Conservation (phyloP, 35 echinoderm and acorn worm species). For the Ptychodera flava region DNA sequence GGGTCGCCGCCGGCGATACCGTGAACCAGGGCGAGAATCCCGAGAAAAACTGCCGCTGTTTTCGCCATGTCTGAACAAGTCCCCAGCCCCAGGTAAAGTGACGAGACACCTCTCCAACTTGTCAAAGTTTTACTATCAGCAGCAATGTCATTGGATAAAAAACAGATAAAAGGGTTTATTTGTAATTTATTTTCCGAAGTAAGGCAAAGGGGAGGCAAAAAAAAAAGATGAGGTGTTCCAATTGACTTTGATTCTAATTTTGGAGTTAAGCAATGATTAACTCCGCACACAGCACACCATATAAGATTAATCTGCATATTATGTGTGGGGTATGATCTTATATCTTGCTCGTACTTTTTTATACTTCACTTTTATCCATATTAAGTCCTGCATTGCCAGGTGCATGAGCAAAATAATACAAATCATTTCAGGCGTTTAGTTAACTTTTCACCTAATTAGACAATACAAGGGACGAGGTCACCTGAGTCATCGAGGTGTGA, state of each 20-base stretch:
- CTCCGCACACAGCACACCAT: not conserved
- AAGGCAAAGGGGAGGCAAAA: not conserved
- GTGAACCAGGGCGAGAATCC: not conserved
- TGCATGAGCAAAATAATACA: too few relatives aligned
- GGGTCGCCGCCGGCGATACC: not conserved
- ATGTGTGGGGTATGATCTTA: not conserved
- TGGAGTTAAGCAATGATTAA: too few relatives aligned
- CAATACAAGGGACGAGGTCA: too few relatives aligned
- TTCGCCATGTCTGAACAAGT: not conserved
- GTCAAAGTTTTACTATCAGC: not conserved
- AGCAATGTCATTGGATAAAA: not conserved
- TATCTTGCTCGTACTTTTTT: not conserved
- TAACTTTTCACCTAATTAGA: too few relatives aligned
- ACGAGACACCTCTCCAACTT: not conserved
- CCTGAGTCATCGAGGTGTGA: too few relatives aligned
- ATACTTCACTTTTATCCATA: too few relatives aligned
- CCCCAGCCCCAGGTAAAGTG: not conserved
- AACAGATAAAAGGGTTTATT: not conserved
- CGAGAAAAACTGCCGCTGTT: not conserved
- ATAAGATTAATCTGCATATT: not conserved
- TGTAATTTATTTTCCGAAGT: too few relatives aligned
- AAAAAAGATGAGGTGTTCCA: not conserved
- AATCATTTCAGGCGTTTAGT: too few relatives aligned
- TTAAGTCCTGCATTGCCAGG: too few relatives aligned
- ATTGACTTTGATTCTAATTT: not conserved